These are phyloP conservation scores for Podiceps cristatus DNA, from an alignment of 2,113 vertebrate genomes.

Conservation along the genomic window DNA sequence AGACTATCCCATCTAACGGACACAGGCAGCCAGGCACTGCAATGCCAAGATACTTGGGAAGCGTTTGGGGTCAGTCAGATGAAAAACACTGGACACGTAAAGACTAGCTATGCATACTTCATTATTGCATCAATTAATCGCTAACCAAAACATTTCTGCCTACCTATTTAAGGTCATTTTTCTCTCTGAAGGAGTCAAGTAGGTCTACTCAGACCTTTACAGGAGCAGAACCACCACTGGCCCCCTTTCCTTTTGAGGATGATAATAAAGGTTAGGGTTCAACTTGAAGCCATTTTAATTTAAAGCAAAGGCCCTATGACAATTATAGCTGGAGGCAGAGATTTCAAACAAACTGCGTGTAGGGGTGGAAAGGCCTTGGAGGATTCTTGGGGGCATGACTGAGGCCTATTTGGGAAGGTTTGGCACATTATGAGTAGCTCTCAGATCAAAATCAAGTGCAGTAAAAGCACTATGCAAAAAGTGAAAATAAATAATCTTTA, in stretches of 20 bases:
- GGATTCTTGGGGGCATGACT: neutral
- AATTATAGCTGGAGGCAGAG: neutral
- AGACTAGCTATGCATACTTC: neutral
- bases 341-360: neutral
- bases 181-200: neutral
- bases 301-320: neutral
- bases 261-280: constrained; percentile 27
- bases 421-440: neutral
- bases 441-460: neutral
- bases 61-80: neutral
- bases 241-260: neutral
- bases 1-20: neutral
- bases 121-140: neutral
- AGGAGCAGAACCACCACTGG: neutral
- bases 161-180: neutral
- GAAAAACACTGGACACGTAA: neutral
- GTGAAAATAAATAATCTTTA: neutral
- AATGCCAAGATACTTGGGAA: neutral
- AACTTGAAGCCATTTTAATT: neutral
- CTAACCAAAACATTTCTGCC: neutral
- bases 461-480: neutral
- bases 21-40: neutral
- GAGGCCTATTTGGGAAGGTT: neutral
- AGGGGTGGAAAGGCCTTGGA: neutral
- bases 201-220: neutral